A percentile compares a stretch with the other conserved stretches of the same genome.
These are phyloP conservation scores for Hydraecia micacea DNA, from an alignment of 2,888 invertebrate species.

Conservation along the genomic window DNA sequence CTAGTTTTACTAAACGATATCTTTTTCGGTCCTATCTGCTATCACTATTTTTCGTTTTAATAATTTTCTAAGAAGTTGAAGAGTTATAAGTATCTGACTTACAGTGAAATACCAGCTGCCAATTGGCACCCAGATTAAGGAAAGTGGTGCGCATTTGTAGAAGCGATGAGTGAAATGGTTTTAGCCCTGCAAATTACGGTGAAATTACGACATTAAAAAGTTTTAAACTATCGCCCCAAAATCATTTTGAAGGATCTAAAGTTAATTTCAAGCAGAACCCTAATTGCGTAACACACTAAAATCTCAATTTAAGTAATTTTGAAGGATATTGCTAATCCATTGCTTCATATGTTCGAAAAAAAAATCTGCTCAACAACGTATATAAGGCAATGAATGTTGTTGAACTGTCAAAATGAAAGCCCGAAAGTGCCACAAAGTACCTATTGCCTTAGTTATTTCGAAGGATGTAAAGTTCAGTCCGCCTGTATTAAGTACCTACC, in stretches of 20 bases:
- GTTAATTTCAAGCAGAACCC: background rate
- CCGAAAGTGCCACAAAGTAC: background rate
- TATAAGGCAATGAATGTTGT: background rate
- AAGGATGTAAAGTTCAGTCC: background rate
- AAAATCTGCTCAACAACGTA: background rate
- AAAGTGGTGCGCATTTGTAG: background rate
- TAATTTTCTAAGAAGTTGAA: background rate
- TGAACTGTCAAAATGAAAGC: background rate
- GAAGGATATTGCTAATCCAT: background rate
- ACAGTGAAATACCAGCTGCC: background rate
- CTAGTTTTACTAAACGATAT: conserved; percentile 34
- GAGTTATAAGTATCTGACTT: background rate
- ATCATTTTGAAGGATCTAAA: background rate
- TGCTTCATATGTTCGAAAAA: background rate
- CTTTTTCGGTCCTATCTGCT: conserved; percentile 19
- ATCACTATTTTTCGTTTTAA: background rate
- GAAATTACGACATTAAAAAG: background rate
- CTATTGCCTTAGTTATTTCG: background rate
- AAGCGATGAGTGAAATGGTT: background rate
- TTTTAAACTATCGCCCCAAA: background rate
- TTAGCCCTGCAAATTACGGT: background rate
- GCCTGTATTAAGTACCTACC: background rate
- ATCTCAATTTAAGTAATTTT: no score
- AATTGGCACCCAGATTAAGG: background rate
- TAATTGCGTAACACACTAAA: no score